These are phyloP conservation scores for Astreopora myriophthalma DNA, from an alignment of 64 coral and sea anemone genomes.

Conservation along the genomic window DNA sequence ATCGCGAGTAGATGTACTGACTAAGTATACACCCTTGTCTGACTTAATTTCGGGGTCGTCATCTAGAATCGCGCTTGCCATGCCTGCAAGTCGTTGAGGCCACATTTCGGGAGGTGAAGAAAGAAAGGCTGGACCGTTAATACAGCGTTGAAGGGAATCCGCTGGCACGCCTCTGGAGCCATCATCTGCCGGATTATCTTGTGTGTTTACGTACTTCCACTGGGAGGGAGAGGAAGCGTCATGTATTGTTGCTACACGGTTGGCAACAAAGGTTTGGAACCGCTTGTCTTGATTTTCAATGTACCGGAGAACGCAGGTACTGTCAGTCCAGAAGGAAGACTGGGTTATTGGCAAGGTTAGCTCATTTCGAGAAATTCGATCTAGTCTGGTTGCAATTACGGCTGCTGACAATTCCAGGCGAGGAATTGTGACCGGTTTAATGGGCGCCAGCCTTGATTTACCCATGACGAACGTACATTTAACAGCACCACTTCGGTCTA, in stretches of 20 bases:
- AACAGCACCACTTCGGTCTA: too few relatives aligned
- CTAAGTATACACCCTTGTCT: neutral
- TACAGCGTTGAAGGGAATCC: constrained; percentile 27
- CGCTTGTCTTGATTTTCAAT: too few relatives aligned
- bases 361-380: too few relatives aligned
- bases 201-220: neutral
- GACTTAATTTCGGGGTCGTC: constrained; percentile 3
- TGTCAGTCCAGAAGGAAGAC: too few relatives aligned
- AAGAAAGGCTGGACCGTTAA: constrained; percentile 62
- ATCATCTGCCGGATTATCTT: constrained; percentile 31
- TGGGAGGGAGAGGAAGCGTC: too few relatives aligned
- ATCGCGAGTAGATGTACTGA: neutral
- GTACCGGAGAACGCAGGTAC: too few relatives aligned
- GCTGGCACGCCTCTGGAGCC: constrained; percentile 40
- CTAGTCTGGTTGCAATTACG: constrained; percentile 17
- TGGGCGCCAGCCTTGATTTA: constrained; percentile 20
- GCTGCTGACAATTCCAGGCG: constrained; percentile 30
- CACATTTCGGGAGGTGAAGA: neutral
- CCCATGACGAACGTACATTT: too few relatives aligned
- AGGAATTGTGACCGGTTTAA: constrained; percentile 7
- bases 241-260: too few relatives aligned
- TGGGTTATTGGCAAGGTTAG: neutral
- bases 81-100: constrained; percentile 6
- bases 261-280: too few relatives aligned
- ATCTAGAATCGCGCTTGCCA: neutral